Base-by-base conservation (phyloP, 92 coral and sea anemone genomes). In the Paragorgia papillata region DNA sequence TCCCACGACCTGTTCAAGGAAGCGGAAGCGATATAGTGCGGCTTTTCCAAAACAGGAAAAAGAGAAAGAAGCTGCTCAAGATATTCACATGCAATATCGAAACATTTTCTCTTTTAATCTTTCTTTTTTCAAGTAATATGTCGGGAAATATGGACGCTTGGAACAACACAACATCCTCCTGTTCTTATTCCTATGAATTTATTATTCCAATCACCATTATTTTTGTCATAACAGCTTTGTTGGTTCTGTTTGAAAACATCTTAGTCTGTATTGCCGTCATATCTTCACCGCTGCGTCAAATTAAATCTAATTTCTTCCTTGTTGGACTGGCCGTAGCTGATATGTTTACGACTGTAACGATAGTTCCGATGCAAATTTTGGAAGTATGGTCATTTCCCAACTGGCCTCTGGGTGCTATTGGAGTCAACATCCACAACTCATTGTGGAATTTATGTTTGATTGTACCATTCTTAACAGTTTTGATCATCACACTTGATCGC, bases 331-430 rank as follows among this genome's bases (percentile, higher is more conserved):
- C 87, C 10, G 25, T 83, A 41, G 62, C 84, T 14, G 87, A 83
- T 28, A 83, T 83, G 0, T 78, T 83, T 29, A 83, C 65, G 35
- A 57, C 87, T 4, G 3, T 83, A 32, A 60, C 84, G 5, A 25
- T 83, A 24, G 79, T 77, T 35, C 87, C 87, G 3, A 25, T 83
- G 62, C 79, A 83, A 27, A 14, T 83, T 71, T 39, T 54, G 13
- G 79, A 83, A 21, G 50, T 78, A 0, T 83, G 84, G 87, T 43
- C 79, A 17, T 79, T 57, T n/a, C 84, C 80, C 51, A 29, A 79
- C 17, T 83, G 87, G 87, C 83, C 87, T 21, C 84, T 84, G 15
- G 88, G 84, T 19, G 62, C 88, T 31, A 50, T 18, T 54, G 87
- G 80, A 57, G 79, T 70, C 7, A 39, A 79, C 37, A 35, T 69